Percentiles rank a stretch among this genome's conserved stretches.
These are phyloP conservation scores for Galeopterus variegatus DNA, from an alignment of 2,113 vertebrate species.

Conservation along the genomic window DNA sequence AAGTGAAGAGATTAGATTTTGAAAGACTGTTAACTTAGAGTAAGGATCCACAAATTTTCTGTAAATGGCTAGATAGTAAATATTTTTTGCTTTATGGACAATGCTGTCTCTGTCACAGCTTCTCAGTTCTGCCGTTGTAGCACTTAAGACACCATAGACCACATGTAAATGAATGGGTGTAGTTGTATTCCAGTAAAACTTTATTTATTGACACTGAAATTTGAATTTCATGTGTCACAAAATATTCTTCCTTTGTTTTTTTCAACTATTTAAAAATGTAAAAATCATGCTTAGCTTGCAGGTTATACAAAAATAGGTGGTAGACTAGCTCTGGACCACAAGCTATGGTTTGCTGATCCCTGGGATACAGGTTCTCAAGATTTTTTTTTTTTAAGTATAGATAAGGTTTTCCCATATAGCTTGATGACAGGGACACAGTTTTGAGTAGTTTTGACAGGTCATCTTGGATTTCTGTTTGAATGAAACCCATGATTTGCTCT, in stretches of 20 bases:
- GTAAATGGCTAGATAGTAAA: neutral
- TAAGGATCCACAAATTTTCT: neutral
- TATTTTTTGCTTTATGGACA: neutral
- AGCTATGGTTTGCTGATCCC: neutral
- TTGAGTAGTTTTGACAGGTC: neutral
- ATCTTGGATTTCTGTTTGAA: neutral
- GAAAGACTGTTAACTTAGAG: constrained; percentile 2
- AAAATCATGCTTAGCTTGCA: neutral
- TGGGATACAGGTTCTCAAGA: neutral
- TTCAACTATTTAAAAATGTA: constrained; percentile 30
- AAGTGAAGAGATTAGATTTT: constrained; percentile 30
- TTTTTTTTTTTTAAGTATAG: neutral
- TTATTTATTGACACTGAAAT: constrained; percentile 32
- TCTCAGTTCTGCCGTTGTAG: neutral
- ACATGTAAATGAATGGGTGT: neutral
- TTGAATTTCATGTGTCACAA: constrained; percentile 32
- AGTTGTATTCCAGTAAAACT: neutral
- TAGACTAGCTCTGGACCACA: neutral
- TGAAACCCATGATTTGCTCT: neutral
- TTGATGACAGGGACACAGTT: neutral
- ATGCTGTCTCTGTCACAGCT: neutral
- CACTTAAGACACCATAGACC: neutral
- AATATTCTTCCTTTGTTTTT: constrained; percentile 15
- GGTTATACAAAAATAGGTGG: neutral
- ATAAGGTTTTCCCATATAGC: neutral